Evolutionary conservation across 2,113 vertebrate species (phyloP).

Genomic region (Nesogale talazaci): DNA sequence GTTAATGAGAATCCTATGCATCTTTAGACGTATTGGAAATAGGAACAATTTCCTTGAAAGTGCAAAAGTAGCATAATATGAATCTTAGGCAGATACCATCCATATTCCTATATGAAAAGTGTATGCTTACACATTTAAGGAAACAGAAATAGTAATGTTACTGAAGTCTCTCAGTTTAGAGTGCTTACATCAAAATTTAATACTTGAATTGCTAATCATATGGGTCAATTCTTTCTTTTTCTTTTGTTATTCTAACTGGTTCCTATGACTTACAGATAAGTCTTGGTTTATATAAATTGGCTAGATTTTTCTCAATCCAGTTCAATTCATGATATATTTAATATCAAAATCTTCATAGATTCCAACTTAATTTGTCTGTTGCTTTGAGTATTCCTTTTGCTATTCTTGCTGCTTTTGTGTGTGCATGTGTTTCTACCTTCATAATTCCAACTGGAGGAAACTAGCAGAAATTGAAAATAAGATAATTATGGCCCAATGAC

Average conservation of each 20-base stretch:
- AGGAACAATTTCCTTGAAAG: not conserved
- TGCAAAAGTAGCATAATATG: not conserved
- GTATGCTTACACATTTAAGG: not conserved
- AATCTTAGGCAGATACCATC: not conserved
- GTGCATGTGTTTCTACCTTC: not conserved
- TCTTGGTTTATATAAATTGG: not conserved
- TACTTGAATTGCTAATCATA: not conserved
- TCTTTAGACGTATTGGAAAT: not conserved
- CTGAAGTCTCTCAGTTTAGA: not conserved
- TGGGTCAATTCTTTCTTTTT: not conserved
- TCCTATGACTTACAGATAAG: slow-evolving; percentile 10
- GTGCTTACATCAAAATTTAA: not conserved
- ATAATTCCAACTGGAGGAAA: not conserved
- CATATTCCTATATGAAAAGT: not conserved
- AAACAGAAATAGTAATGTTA: not conserved
- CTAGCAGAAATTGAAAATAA: not conserved
- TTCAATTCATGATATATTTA: too few species aligned
- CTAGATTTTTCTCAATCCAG: not conserved
- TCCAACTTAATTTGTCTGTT: not conserved
- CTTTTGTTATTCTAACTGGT: not conserved
- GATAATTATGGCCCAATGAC: not conserved
- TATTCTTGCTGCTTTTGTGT: not conserved
- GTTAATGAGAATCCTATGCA: not conserved
- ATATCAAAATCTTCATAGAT: not conserved
- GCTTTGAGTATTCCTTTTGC: not conserved